Evolutionary conservation across 2,113 vertebrate species (phyloP), one percentile per base, ranked within the genome.

Genomic region (Toxotes jaculatrix): DNA sequence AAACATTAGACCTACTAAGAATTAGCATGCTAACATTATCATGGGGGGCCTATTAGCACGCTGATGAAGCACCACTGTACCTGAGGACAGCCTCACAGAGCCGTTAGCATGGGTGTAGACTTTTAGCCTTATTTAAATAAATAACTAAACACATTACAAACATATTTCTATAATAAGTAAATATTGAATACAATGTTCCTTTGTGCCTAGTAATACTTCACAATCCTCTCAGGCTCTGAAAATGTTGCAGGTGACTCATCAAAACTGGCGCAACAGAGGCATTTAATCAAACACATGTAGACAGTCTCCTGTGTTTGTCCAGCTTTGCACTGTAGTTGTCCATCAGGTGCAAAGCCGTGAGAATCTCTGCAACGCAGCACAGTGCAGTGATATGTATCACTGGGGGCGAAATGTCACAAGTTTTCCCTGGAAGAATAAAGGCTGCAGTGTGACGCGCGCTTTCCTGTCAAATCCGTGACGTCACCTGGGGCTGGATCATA

Each of bases 381-480:
- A 42, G 64, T 74, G 36, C 53, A 76, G 34, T 51, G 14, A 61
- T 71, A 59, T 71, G 27, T 19, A 77, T 84, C 57, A 74, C 36
- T 36, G 38, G 27, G 49, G 40, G 74, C 38, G 49, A 85, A 86
- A 79, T 70, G 72, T 70, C 65, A 66, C 60, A 74, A 12, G 57
- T 56, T 79, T 74, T 55, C 53, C 53, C 45, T 53, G 74, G 27
- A 82, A 74, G 73, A 87, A 83, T 73, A 77, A 83, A 75, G 82
- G 38, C 73, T 77, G 57, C 56, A 75, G 42, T 67, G 72, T 84
- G 82, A 88, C 42, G 69, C 80, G 51, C 67, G 60, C 42, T 82
- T 87, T 82, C 74, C 87, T 87, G 78, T 84, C 69, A 82, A 81
- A 67, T 68, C 60, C 31, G 73, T 90, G 90, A 93, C 64, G 16